Conservation (phyloP, 2,113 vertebrate species). For the Lepus timidus region DNA sequence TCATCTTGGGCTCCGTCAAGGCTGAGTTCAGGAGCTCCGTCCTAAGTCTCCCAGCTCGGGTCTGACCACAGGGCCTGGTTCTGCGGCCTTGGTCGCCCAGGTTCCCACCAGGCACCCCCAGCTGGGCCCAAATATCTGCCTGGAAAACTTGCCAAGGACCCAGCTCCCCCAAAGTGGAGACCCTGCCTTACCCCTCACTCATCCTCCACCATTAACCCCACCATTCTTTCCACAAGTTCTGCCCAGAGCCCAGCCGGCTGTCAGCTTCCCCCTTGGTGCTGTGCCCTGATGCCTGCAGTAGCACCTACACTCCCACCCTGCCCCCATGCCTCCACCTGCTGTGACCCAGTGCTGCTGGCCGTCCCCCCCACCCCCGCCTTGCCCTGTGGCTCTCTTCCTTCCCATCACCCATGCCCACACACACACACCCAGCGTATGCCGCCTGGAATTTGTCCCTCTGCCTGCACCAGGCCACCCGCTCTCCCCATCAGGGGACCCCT, state of each 20-base stretch:
- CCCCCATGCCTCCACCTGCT: fast-evolving
- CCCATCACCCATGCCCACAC: background rate
- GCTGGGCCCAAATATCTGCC: background rate
- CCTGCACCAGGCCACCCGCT: no score
- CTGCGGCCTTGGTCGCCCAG: background rate
- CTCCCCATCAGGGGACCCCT: fast-evolving
- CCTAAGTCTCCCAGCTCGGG: background rate
- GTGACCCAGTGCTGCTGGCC: background rate
- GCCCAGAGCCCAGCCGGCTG: background rate
- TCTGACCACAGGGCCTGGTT: background rate
- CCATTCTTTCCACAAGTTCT: constrained; percentile 16
- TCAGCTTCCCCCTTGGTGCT: background rate
- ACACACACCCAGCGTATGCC: no score
- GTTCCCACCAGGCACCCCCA: background rate
- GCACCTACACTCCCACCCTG: fast-evolving
- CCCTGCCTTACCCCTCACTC: background rate
- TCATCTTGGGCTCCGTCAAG: background rate
- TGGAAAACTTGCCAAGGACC: background rate
- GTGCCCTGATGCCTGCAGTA: background rate
- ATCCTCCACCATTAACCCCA: background rate
- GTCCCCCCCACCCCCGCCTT: background rate
- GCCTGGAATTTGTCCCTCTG: background rate
- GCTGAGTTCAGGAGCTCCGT: background rate
- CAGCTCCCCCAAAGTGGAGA: background rate
- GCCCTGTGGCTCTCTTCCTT: background rate